Conservation (phyloP, 2,113 vertebrate species). For the Mesoclemmys tuberculata region DNA sequence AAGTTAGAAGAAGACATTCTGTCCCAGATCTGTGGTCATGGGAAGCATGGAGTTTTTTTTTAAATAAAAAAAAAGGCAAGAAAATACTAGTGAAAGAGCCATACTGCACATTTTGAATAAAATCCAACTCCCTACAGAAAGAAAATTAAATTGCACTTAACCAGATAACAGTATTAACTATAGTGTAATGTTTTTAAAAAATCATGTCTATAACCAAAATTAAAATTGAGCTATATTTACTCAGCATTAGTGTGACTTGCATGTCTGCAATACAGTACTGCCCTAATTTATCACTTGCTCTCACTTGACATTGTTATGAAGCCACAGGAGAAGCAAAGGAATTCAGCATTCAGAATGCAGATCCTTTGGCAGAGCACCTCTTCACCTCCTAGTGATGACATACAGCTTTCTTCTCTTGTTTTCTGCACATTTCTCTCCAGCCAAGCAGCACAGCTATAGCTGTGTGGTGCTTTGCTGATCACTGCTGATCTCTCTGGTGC, state of each 20-base stretch:
- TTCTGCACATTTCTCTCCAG: not conserved
- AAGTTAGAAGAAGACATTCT: not conserved
- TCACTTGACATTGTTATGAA: not conserved
- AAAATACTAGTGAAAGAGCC: not conserved
- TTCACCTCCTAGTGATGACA: not conserved
- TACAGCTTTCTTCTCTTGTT: accelerated
- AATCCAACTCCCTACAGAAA: constrained; percentile 42
- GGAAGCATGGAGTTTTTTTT: constrained; percentile 13
- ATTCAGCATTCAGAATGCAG: not conserved
- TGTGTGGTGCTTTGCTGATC: accelerated
- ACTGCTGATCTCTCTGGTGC: not conserved
- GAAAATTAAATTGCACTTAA: constrained; percentile 71
- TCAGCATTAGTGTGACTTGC: constrained; percentile 56
- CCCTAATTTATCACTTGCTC: constrained; percentile 54
- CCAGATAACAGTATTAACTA: constrained; percentile 65
- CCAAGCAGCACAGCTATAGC: not conserved
- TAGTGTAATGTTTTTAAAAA: constrained; percentile 57
- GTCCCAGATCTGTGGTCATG: not conserved
- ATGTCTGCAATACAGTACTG: constrained; percentile 55
- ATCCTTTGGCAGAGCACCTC: not conserved
- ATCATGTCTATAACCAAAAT: constrained; percentile 63
- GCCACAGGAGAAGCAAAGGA: not conserved
- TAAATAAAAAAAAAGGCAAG: not conserved
- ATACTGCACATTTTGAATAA: constrained; percentile 51
- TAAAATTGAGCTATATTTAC: constrained; percentile 57